Percentiles rank a stretch among this genome's conserved stretches.
These are phyloP conservation scores for Drosophila bifasciata DNA, from an alignment of 1,140 invertebrate species.

Conservation along the genomic window DNA sequence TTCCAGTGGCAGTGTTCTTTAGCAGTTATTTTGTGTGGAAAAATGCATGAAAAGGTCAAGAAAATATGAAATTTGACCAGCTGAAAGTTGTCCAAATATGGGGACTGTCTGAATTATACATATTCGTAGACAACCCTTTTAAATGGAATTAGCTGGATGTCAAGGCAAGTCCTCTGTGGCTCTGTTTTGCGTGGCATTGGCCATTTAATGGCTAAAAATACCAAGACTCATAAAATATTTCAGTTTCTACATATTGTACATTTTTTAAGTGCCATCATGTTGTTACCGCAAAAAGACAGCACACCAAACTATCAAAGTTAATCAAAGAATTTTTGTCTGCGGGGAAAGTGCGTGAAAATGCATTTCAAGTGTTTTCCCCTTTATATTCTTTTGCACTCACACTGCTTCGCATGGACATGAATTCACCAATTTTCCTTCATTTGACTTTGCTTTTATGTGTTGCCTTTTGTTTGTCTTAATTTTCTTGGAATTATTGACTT, in stretches of 20 bases:
- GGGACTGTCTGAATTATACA: no score
- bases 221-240: conserved; percentile 33
- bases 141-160: conserved; percentile 52
- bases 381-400: conserved; percentile 9
- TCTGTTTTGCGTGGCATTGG: conserved; percentile 50
- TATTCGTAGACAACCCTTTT: neutral
- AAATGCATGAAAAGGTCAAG: no score
- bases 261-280: neutral
- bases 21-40: no score
- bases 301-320: conserved; percentile 18
- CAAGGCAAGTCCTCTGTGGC: conserved; percentile 49
- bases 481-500: conserved; percentile 3
- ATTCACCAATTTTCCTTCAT: conserved; percentile 51
- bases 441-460: conserved; percentile 52
- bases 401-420: conserved; percentile 26
- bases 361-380: conserved; percentile 45
- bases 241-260: neutral
- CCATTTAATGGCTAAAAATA: conserved; percentile 50
- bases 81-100: no score
- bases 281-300: neutral
- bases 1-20: no score
- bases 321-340: conserved; percentile 1
- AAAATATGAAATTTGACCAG: no score
- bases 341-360: conserved; percentile 31
- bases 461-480: neutral